Evolutionary conservation across 2,113 vertebrate genomes (phyloP).

Genomic region (Glaucidium brasilianum): DNA sequence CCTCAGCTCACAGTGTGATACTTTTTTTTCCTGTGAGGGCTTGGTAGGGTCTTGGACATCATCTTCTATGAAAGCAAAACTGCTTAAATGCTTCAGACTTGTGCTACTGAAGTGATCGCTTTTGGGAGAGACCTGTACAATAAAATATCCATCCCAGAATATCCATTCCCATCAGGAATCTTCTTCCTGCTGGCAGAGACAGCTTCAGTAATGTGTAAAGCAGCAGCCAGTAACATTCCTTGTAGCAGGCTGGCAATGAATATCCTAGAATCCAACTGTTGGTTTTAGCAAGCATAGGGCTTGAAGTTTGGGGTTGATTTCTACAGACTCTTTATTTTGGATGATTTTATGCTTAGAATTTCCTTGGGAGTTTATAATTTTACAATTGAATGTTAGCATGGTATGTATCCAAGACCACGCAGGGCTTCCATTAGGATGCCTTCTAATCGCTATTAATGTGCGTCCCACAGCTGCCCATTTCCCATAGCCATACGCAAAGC

Average conservation of each 20-base stretch:
- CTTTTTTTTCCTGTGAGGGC: not conserved
- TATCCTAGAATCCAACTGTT: not conserved
- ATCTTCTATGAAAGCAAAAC: not conserved
- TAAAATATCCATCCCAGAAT: not conserved
- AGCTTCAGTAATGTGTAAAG: not conserved
- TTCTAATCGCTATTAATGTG: accelerated
- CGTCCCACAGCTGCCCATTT: not conserved
- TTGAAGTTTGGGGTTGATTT: not conserved
- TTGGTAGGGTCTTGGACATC: not conserved
- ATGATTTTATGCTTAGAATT: not conserved
- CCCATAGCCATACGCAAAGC: not conserved
- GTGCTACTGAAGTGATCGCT: not conserved
- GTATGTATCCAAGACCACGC: not conserved
- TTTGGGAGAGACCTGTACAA: not conserved
- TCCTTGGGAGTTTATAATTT: not conserved
- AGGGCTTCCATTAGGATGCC: not conserved
- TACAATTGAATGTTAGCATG: not conserved
- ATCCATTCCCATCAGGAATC: not conserved
- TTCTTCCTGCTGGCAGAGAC: not conserved
- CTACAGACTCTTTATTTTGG: not conserved
- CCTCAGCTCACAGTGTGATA: not conserved
- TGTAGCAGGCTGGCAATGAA: not conserved
- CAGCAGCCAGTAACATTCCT: not conserved
- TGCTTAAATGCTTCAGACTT: not conserved
- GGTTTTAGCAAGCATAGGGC: not conserved